These are phyloP conservation scores for Anthonomus grandis DNA, from an alignment of 1,140 invertebrate species.

Conservation along the genomic window DNA sequence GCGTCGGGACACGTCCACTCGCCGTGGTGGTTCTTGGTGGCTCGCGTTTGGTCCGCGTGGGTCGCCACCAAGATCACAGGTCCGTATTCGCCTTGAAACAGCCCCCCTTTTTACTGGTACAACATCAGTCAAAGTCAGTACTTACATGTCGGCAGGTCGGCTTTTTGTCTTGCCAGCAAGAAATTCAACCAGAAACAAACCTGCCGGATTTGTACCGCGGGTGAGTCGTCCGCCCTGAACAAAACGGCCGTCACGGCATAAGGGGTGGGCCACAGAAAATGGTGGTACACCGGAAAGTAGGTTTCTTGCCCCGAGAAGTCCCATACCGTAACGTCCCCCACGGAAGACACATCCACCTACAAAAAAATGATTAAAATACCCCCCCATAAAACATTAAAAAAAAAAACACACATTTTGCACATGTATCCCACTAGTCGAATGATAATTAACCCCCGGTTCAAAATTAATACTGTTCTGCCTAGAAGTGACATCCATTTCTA, in stretches of 20 bases:
- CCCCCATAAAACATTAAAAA: conserved; percentile 8
- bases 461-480: conserved; percentile 61
- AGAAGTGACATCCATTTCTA: conserved; percentile 62
- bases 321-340: conserved; percentile 71
- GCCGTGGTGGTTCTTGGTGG: conserved; percentile 54
- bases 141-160: conserved; percentile 62
- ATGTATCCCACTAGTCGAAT: conserved; percentile 67
- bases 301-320: conserved; percentile 81
- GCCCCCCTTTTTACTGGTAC: not conserved
- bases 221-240: conserved; percentile 70
- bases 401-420: conserved; percentile 55
- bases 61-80: conserved; percentile 65
- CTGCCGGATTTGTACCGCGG: conserved; percentile 70
- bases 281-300: conserved; percentile 74
- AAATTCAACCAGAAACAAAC: conserved; percentile 80
- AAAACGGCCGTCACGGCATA: conserved; percentile 59
- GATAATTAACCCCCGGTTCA: conserved; percentile 55
- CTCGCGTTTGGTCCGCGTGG: conserved; percentile 59
- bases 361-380: conserved; percentile 26
- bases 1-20: conserved; percentile 59
- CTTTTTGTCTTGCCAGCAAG: conserved; percentile 68
- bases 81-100: conserved; percentile 55
- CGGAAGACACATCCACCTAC: conserved; percentile 54
- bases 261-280: conserved; percentile 41
- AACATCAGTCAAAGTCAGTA: conserved; percentile 6